A percentile compares a stretch with the other conserved stretches of the same genome.
Conservation (phyloP, 1,140 invertebrate genomes). For the Papilio dardanus region DNA sequence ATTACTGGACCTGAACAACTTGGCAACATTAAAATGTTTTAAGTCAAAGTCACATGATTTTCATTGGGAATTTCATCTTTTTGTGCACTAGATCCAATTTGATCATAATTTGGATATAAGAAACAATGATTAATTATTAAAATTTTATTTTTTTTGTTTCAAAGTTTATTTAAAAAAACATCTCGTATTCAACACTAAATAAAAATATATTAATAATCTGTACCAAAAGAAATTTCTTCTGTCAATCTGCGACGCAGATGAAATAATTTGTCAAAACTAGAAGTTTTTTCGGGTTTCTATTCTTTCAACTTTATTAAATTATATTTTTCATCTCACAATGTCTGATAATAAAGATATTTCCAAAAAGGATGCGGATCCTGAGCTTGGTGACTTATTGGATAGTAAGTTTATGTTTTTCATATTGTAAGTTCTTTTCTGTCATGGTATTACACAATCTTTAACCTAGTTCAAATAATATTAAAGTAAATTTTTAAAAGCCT, state of each 20-base stretch:
- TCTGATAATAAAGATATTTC: constrained; percentile 68
- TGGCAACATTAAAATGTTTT: not conserved
- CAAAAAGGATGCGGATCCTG: constrained; percentile 68
- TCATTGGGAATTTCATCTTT: no score
- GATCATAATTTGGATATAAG: no score
- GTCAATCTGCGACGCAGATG: not conserved
- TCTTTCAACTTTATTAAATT: constrained; percentile 3
- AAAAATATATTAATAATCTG: not conserved
- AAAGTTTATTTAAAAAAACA: no score
- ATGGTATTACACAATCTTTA: constrained; percentile 51
- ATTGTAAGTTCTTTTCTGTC: constrained; percentile 47
- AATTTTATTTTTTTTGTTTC: no score
- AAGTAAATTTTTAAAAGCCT: constrained; percentile 28
- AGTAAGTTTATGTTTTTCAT: constrained; percentile 60
- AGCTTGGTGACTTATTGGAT: constrained; percentile 76
- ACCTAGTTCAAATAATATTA: constrained; percentile 39
- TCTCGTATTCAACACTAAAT: no score
- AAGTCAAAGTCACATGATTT: no score
- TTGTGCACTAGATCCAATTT: no score
- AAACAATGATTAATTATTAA: no score
- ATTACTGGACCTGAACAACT: not conserved
- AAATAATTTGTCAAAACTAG: constrained; percentile 15
- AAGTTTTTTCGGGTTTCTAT: constrained; percentile 17
- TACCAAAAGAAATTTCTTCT: not conserved
- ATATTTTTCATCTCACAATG: constrained; percentile 50